Percentiles rank a stretch among this genome's conserved stretches.
Conservation (phyloP, 1,140 invertebrate species). For the Bombus pyrosoma region DNA sequence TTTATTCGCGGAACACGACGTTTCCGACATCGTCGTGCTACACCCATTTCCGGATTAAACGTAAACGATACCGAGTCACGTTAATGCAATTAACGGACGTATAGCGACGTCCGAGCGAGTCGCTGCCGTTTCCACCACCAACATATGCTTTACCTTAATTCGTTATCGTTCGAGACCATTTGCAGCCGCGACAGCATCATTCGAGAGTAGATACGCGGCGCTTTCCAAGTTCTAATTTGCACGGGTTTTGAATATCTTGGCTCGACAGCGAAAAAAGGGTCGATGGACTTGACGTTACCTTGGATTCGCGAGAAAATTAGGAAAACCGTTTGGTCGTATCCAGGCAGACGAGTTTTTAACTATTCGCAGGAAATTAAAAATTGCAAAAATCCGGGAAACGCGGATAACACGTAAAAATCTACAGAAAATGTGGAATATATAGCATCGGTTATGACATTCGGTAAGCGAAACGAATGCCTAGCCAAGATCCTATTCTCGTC, state of each 20-base stretch:
- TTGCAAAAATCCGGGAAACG: too few relatives aligned
- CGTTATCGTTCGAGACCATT: not conserved
- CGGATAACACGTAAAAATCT: too few relatives aligned
- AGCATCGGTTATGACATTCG: too few relatives aligned
- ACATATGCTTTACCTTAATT: not conserved
- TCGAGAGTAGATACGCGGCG: not conserved
- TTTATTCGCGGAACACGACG: not conserved
- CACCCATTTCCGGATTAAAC: constrained; percentile 20
- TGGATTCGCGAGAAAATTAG: too few relatives aligned
- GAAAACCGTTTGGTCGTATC: too few relatives aligned
- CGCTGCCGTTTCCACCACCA: too few relatives aligned
- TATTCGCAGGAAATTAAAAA: too few relatives aligned
- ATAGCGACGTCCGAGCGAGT: not conserved
- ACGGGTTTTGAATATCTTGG: not conserved
- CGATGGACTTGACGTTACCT: not conserved
- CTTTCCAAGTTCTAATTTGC: too few relatives aligned
- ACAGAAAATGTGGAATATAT: too few relatives aligned
- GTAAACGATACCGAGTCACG: constrained; percentile 25
- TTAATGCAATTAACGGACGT: constrained; percentile 15
- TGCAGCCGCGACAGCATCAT: not conserved
- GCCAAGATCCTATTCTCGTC: too few relatives aligned
- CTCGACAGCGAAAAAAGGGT: not conserved
- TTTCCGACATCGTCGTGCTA: not conserved
- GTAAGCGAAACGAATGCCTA: too few relatives aligned
- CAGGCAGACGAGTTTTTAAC: too few relatives aligned